These are phyloP conservation scores for Heliconius congener DNA, from an alignment of 1,140 invertebrate genomes.

Conservation along the genomic window DNA sequence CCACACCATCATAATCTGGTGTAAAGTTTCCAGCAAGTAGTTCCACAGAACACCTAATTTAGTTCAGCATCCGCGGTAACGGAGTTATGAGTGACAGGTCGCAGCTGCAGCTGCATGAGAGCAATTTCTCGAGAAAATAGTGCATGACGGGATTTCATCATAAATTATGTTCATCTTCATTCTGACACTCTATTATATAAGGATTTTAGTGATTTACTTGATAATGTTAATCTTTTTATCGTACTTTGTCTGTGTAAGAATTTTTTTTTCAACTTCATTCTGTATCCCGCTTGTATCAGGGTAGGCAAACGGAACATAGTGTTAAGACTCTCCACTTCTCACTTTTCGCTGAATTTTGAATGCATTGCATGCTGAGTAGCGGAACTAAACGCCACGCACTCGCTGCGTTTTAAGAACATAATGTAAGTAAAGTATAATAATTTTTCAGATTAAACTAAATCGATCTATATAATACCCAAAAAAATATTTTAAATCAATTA, in stretches of 20 bases:
- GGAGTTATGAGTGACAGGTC: slow-evolving; percentile 46
- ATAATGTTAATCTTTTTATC: background rate
- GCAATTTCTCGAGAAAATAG: slow-evolving; percentile 43
- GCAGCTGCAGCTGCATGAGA: slow-evolving; percentile 41
- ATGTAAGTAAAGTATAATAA: too few species aligned
- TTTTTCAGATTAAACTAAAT: background rate
- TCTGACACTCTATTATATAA: slow-evolving; percentile 2
- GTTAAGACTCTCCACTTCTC: too few species aligned
- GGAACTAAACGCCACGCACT: too few species aligned
- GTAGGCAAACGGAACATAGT: too few species aligned
- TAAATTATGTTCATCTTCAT: slow-evolving; percentile 20
- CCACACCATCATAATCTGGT: background rate
- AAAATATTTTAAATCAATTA: too few species aligned
- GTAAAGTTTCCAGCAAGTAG: slow-evolving; percentile 5
- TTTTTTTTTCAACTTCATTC: too few species aligned
- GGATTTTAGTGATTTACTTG: background rate
- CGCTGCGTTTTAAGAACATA: too few species aligned
- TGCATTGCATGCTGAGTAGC: too few species aligned
- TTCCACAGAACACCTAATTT: slow-evolving; percentile 21
- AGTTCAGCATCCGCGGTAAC: slow-evolving; percentile 30
- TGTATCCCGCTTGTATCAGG: too few species aligned
- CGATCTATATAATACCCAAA: too few species aligned
- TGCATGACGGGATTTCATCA: slow-evolving; percentile 26
- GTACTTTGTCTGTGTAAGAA: background rate
- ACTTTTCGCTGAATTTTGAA: too few species aligned